Conservation (phyloP, 2,888 invertebrate species). For the Pammene fasciana region DNA sequence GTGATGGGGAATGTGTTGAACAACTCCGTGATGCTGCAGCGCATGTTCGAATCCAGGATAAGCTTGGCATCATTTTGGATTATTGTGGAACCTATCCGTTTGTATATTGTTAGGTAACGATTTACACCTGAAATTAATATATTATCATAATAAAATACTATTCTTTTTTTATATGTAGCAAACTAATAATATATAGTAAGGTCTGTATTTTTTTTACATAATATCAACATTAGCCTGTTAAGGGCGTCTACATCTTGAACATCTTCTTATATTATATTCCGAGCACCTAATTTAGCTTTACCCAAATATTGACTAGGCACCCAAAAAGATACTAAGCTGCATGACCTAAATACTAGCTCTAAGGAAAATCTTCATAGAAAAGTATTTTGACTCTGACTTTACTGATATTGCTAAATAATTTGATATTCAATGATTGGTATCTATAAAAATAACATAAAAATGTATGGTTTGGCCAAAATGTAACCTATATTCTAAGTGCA, state of each 20-base stretch:
- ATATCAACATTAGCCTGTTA: no score
- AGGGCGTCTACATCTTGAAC: no score
- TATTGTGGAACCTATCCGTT: constrained; percentile 86
- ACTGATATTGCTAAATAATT: no score
- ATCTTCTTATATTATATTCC: no score
- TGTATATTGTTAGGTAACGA: constrained; percentile 87
- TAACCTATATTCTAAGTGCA: constrained; percentile 34
- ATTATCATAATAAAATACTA: not conserved
- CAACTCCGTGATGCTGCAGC: constrained; percentile 85
- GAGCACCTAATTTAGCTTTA: no score
- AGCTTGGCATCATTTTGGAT: constrained; percentile 87
- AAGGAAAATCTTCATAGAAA: not conserved
- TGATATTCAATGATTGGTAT: no score
- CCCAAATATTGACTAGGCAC: no score
- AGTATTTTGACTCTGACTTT: not conserved
- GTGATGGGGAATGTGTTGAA: constrained; percentile 87
- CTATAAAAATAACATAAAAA: not conserved
- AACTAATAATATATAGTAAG: no score
- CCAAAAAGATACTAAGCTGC: not conserved
- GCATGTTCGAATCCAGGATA: constrained; percentile 84
- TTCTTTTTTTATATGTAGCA: no score
- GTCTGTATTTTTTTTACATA: no score
- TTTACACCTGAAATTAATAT: constrained; percentile 82
- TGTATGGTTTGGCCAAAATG: not conserved
- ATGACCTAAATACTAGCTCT: not conserved